A percentile compares a stretch with the other conserved stretches of the same genome.
Evolutionary conservation across 2,888 invertebrate species (phyloP).

Genomic region (Ypsolopha scabrella): DNA sequence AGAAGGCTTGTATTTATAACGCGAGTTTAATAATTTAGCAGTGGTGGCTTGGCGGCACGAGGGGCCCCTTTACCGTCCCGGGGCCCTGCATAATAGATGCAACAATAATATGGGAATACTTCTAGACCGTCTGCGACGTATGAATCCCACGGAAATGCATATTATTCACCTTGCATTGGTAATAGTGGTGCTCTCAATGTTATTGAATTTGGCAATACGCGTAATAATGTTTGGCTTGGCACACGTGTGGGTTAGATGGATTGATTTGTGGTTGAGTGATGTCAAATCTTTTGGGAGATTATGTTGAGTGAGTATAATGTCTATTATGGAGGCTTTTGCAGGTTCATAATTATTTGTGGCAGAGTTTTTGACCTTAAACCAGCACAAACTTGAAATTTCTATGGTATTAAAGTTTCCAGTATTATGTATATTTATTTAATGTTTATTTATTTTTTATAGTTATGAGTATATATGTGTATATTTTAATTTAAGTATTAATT

Average conservation of each 20-base stretch:
- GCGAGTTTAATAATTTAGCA: constrained; percentile 65
- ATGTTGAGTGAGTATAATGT: not conserved
- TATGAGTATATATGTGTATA: no score
- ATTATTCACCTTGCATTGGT: not conserved
- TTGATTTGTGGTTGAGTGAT: no score
- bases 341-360: no score
- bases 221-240: not conserved
- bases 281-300: no score
- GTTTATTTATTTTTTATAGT: no score
- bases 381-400: not conserved
- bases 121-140: constrained; percentile 27
- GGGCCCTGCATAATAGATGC: constrained; percentile 57
- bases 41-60: constrained; percentile 24
- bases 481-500: no score
- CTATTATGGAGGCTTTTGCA: not conserved
- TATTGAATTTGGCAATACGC: not conserved
- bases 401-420: no score
- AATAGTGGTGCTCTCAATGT: not conserved
- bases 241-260: no score
- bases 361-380: no score
- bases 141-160: constrained; percentile 26
- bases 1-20: constrained; percentile 41
- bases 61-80: constrained; percentile 40
- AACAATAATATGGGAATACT: constrained; percentile 52
- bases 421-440: no score